These are phyloP conservation scores for Pharmacophagus antenor DNA, from an alignment of 2,888 invertebrate species.

Conservation along the genomic window DNA sequence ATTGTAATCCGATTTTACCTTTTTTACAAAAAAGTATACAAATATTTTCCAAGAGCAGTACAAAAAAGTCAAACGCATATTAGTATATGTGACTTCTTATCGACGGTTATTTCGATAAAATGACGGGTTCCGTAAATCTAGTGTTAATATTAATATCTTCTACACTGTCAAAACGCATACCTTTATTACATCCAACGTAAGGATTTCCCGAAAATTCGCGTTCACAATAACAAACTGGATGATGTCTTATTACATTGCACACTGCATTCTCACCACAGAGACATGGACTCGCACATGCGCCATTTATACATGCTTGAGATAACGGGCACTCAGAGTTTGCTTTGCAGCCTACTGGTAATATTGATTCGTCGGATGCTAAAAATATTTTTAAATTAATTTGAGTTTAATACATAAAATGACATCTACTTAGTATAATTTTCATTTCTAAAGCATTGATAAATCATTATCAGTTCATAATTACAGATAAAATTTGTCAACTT, in stretches of 20 bases:
- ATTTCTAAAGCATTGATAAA: background rate
- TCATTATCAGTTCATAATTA: background rate
- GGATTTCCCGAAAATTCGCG: constrained; percentile 93
- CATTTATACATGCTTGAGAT: constrained; percentile 91
- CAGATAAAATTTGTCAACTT: constrained; percentile 63
- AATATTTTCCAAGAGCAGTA: too few species aligned
- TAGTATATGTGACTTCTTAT: too few species aligned
- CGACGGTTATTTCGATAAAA: too few species aligned
- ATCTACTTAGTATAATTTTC: background rate
- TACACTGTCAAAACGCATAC: constrained; percentile 52
- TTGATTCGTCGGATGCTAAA: constrained; percentile 79
- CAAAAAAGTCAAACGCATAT: too few species aligned
- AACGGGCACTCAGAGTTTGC: constrained; percentile 90
- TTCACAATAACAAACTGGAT: constrained; percentile 91
- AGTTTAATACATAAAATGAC: background rate
- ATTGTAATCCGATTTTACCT: too few species aligned
- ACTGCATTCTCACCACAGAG: constrained; percentile 91
- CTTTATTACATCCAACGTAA: constrained; percentile 88
- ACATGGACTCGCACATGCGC: constrained; percentile 90
- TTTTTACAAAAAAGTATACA: too few species aligned
- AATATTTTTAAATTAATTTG: constrained; percentile 28
- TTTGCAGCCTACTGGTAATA: constrained; percentile 84
- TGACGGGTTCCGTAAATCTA: too few species aligned
- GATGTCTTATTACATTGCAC: constrained; percentile 90
- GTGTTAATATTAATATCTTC: too few species aligned